Conservation (phyloP, 2,888 invertebrate species). For the Scaptomyza flava region DNA sequence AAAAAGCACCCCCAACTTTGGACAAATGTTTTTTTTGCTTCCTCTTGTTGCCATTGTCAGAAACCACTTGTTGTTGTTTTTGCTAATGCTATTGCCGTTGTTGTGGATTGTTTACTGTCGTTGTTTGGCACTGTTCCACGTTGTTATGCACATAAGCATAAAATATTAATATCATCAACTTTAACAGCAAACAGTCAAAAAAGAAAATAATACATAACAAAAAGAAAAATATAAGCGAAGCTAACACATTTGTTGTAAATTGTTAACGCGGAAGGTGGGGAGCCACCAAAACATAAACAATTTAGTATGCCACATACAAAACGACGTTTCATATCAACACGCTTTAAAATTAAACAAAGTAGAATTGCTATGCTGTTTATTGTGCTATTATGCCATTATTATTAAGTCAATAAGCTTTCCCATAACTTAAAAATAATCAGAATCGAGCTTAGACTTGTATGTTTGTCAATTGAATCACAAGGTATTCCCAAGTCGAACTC, state of each 20-base stretch:
- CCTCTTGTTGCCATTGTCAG: constrained; percentile 38
- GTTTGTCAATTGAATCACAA: background rate
- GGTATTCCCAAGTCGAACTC: background rate
- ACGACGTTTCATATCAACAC: too few species aligned
- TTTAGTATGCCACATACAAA: background rate
- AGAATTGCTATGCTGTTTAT: background rate
- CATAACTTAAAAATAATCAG: too few species aligned
- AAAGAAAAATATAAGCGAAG: constrained; percentile 8
- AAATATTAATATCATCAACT: constrained; percentile 61
- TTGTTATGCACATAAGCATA: constrained; percentile 61
- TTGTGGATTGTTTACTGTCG: constrained; percentile 23
- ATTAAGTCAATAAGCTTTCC: too few species aligned
- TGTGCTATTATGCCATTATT: too few species aligned
- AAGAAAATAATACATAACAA: constrained; percentile 13
- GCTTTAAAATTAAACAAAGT: background rate
- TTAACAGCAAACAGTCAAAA: constrained; percentile 7
- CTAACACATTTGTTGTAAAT: constrained; percentile 5
- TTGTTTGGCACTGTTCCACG: constrained; percentile 36
- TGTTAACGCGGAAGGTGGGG: background rate
- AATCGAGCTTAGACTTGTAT: background rate
- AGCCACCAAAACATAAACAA: too few species aligned
- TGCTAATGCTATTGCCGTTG: constrained; percentile 10
- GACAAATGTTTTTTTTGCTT: constrained; percentile 28
- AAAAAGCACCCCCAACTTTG: constrained; percentile 4
- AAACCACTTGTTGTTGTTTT: constrained; percentile 42